Conservation (phyloP, 2,113 vertebrate genomes). For the Takifugu flavidus region DNA sequence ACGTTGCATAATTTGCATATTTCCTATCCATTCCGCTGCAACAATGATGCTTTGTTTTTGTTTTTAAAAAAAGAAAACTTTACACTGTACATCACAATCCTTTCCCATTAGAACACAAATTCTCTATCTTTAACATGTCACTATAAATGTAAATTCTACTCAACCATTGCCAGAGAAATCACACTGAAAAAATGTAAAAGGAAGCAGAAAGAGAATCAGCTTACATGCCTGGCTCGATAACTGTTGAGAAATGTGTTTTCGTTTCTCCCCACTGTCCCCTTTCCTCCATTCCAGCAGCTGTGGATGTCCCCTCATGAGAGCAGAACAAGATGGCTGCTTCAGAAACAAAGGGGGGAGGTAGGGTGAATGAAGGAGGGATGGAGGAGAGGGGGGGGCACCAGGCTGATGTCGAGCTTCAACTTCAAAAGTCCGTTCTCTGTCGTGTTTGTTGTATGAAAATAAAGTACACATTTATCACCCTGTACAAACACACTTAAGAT, state of each 20-base stretch:
- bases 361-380: constrained; percentile 43
- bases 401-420: constrained; percentile 31
- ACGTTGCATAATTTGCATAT: constrained; percentile 56
- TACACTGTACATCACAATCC: constrained; percentile 73
- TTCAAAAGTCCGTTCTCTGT: constrained; percentile 44
- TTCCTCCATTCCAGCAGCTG: constrained; percentile 49
- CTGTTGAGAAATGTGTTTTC: constrained; percentile 23
- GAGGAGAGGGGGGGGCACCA: constrained; percentile 28
- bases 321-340: constrained; percentile 50
- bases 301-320: constrained; percentile 38
- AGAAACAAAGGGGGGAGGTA: constrained; percentile 54
- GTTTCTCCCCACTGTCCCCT: constrained; percentile 25
- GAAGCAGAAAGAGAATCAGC: constrained; percentile 51
- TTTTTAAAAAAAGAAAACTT: constrained; percentile 58
- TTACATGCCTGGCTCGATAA: constrained; percentile 49
- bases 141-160: constrained; percentile 59
- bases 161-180: constrained; percentile 60
- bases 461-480: constrained; percentile 45
- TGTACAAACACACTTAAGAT: constrained; percentile 52
- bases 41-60: constrained; percentile 50
- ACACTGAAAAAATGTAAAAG: constrained; percentile 50
- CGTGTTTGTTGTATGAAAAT: constrained; percentile 40
- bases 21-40: constrained; percentile 60
- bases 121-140: constrained; percentile 49
- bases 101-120: constrained; percentile 59